Conservation (phyloP, 2,797 vertebrate species). For the Acrocephalus scirpaceus region DNA sequence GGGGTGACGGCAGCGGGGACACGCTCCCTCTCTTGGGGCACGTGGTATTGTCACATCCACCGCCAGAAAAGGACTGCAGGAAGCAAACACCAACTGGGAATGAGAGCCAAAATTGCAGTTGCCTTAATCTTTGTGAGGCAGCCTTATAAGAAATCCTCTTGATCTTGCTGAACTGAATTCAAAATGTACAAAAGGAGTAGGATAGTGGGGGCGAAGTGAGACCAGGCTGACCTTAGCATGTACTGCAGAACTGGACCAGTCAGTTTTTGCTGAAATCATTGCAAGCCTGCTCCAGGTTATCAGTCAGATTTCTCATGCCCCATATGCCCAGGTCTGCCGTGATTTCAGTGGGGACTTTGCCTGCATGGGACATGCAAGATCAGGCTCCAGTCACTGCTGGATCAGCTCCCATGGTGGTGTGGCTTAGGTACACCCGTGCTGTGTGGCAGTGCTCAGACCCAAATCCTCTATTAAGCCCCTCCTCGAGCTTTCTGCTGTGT, state of each 20-base stretch:
- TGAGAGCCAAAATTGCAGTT: slow-evolving; percentile 43
- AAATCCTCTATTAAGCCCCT: slow-evolving; percentile 25
- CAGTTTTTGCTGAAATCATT: slow-evolving; percentile 41
- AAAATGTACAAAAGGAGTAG: slow-evolving; percentile 33
- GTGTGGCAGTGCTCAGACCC: slow-evolving; percentile 20
- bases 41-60: neutral
- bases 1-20: neutral
- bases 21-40: neutral
- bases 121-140: slow-evolving; percentile 66
- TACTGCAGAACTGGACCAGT: neutral
- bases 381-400: neutral
- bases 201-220: neutral
- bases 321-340: neutral
- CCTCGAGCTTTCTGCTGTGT: slow-evolving; percentile 69
- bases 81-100: slow-evolving; percentile 16
- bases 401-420: neutral
- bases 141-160: slow-evolving; percentile 30
- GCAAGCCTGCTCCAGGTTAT: slow-evolving; percentile 37
- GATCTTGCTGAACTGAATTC: slow-evolving; percentile 12
- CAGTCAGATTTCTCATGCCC: neutral
- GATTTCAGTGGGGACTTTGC: neutral
- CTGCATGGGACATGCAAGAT: neutral
- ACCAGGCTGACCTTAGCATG: neutral
- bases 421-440: slow-evolving; percentile 34
- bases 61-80: neutral